These are phyloP conservation scores for Sesia apiformis DNA, from an alignment of 2,888 invertebrate genomes.

Conservation along the genomic window DNA sequence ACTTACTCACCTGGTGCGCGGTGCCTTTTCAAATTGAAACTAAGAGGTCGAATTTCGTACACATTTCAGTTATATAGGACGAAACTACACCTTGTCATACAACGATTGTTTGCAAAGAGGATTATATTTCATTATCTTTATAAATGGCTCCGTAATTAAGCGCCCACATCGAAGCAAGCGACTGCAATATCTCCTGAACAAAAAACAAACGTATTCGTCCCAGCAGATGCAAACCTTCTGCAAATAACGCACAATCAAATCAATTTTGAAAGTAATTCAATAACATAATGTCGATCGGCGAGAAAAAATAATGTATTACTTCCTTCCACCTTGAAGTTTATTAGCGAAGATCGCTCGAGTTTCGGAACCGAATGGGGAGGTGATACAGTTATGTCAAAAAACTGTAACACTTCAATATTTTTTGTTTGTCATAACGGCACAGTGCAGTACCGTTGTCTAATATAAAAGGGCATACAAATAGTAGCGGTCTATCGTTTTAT, in stretches of 20 bases:
- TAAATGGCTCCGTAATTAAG: conserved; percentile 64
- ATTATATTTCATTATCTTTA: conserved; percentile 72
- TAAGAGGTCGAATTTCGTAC: conserved; percentile 40
- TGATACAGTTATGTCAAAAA: conserved; percentile 66
- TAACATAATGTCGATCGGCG: conserved; percentile 67
- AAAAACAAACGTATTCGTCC: conserved; percentile 40
- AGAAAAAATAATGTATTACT: conserved; percentile 67
- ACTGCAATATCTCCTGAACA: conserved; percentile 35
- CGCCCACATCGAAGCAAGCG: conserved; percentile 57
- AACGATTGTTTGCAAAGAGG: conserved; percentile 59
- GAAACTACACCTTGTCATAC: conserved; percentile 50
- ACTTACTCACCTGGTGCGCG: conserved; percentile 39
- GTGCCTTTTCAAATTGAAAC: conserved; percentile 35
- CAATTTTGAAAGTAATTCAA: conserved; percentile 70
- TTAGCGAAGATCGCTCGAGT: conserved; percentile 24
- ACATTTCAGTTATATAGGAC: conserved; percentile 33
- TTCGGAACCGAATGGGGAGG: conserved; percentile 38
- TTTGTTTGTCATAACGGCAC: conserved; percentile 58
- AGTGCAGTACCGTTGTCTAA: conserved; percentile 48
- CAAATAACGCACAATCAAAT: conserved; percentile 55
- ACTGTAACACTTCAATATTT: conserved; percentile 59
- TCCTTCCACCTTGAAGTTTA: conserved; percentile 65
- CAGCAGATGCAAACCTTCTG: conserved; percentile 63
- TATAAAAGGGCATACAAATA: conserved; percentile 51
- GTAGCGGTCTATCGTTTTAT: conserved; percentile 60